These are phyloP conservation scores for Acipenser ruthenus DNA, from an alignment of 2,797 vertebrate genomes.

Conservation along the genomic window DNA sequence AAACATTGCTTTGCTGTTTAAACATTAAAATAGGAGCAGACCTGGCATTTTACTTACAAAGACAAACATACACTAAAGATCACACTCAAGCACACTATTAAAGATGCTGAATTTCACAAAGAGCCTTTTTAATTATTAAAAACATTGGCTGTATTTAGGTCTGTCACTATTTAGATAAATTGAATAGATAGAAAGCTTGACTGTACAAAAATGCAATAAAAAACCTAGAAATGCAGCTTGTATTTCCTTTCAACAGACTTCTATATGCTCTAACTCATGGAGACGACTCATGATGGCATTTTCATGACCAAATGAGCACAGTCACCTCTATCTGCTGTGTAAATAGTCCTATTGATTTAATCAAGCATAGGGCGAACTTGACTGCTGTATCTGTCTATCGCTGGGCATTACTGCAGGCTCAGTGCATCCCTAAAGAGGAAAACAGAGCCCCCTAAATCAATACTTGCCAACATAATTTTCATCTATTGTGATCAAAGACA, in stretches of 20 bases:
- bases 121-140: no score
- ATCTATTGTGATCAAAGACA: conserved; percentile 67
- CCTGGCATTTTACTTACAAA: no score
- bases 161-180: no score
- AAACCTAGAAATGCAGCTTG: no score
- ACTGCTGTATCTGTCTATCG: conserved; percentile 55
- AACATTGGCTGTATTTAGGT: no score
- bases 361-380: conserved; percentile 56
- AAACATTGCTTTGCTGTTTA: neutral
- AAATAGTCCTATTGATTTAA: conserved; percentile 74
- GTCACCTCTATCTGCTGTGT: conserved; percentile 53
- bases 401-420: conserved; percentile 54
- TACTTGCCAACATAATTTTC: conserved; percentile 71
- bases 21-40: neutral
- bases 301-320: conserved; percentile 61
- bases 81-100: no score
- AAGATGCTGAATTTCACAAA: no score
- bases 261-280: conserved; percentile 32
- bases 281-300: conserved; percentile 47
- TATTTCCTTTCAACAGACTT: conserved; percentile 22
- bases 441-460: conserved; percentile 65
- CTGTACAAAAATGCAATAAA: no score
- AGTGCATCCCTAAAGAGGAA: conserved; percentile 59
- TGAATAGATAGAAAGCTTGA: no score
- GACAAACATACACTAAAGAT: no score